Evolutionary conservation across 2,888 invertebrate species (phyloP).

Genomic region (Coremacera marginata): DNA sequence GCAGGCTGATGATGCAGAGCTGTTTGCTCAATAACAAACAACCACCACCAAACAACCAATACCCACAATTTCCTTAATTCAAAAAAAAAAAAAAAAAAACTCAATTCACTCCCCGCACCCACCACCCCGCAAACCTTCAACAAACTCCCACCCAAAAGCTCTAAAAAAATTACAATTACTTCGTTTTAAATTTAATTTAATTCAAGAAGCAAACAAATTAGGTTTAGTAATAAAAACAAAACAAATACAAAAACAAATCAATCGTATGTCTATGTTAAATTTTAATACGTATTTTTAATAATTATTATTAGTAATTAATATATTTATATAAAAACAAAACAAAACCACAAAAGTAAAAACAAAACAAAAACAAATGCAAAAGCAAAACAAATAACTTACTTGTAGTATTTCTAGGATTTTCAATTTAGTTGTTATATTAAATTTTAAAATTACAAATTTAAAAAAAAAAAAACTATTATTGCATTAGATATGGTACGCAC

Average conservation of each 20-base stretch:
- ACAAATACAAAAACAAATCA: conserved; percentile 9
- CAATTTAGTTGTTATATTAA: conserved; percentile 32
- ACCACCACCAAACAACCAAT: neutral
- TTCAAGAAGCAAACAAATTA: conserved; percentile 28
- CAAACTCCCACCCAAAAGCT: neutral
- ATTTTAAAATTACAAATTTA: conserved; percentile 8
- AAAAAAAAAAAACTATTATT: too few relatives aligned
- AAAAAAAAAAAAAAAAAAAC: neutral
- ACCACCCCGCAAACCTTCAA: neutral
- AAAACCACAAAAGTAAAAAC: neutral
- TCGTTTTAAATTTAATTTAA: conserved; percentile 29
- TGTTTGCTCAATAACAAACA: neutral
- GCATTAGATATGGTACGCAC: too few relatives aligned
- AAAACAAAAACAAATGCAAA: conserved; percentile 3
- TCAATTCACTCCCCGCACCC: neutral
- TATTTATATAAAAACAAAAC: conserved; percentile 19
- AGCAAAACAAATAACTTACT: conserved; percentile 13
- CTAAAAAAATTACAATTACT: conserved; percentile 20
- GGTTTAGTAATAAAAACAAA: conserved; percentile 7
- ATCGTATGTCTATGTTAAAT: conserved; percentile 31
- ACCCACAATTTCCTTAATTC: neutral
- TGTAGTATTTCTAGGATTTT: conserved; percentile 31
- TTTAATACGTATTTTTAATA: conserved; percentile 34
- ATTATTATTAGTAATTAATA: conserved; percentile 25
- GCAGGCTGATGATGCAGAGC: too few relatives aligned